A percentile compares a stretch with the other conserved stretches of the same genome.
These are phyloP conservation scores for Sterna hirundo DNA, from an alignment of 2,113 vertebrate species.

Conservation along the genomic window DNA sequence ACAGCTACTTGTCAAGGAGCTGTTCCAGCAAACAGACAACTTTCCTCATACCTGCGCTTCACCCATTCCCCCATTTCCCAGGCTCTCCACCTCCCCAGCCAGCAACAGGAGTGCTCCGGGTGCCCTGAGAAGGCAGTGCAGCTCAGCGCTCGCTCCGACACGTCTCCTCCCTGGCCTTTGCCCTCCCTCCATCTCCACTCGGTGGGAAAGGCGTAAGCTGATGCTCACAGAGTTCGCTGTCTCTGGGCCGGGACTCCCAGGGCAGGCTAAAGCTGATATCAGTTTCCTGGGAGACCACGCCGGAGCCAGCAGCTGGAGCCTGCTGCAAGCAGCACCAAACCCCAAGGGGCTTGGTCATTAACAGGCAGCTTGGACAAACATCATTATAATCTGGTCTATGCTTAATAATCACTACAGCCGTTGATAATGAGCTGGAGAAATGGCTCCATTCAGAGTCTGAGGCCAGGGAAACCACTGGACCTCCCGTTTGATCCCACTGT, in stretches of 20 bases:
- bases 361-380: conserved; percentile 1
- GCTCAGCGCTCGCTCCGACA: neutral
- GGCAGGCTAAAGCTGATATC: neutral
- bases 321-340: neutral
- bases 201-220: neutral
- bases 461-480: neutral
- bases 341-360: neutral
- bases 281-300: neutral
- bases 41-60: neutral
- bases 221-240: neutral
- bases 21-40: neutral
- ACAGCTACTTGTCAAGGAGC: neutral
- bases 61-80: neutral
- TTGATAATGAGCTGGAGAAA: neutral
- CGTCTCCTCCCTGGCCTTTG: neutral
- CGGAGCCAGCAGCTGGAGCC: neutral
- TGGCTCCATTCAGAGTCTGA: neutral
- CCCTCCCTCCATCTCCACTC: neutral
- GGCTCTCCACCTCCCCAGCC: neutral
- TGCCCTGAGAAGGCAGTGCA: neutral
- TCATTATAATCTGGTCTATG: neutral
- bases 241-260: neutral
- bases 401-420: neutral
- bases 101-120: fast-evolving
- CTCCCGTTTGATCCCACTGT: neutral